Percentiles rank a stretch among this genome's conserved stretches.
Conservation (phyloP, 30 jellyfish, hydroid and myxozoan genomes). For the Mastigias papua region DNA sequence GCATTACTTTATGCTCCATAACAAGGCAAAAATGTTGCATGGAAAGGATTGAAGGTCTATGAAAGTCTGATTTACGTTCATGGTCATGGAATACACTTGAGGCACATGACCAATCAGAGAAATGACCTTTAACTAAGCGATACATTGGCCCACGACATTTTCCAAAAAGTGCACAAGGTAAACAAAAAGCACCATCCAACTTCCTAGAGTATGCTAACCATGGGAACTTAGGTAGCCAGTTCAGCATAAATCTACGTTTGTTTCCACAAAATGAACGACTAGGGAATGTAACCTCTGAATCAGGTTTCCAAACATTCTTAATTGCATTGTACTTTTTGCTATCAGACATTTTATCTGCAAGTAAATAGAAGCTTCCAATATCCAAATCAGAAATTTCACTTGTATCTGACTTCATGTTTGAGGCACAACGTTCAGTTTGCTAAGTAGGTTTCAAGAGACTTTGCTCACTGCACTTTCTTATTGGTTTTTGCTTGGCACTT, state of each 20-base stretch:
- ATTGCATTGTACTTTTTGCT: background rate
- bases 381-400: background rate
- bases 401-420: background rate
- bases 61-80: background rate
- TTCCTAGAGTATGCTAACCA: background rate
- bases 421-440: background rate
- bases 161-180: background rate
- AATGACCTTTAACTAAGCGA: conserved; percentile 2
- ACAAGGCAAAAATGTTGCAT: background rate
- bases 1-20: background rate
- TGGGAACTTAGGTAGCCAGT: background rate
- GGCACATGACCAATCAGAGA: conserved; percentile 35
- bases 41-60: background rate
- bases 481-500: background rate
- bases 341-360: background rate
- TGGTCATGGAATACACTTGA: background rate
- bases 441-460: background rate
- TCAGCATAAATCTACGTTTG: background rate
- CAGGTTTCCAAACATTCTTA: background rate
- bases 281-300: background rate
- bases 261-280: background rate
- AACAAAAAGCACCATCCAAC: background rate
- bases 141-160: too few species aligned
- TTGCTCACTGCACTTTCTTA: background rate
- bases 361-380: background rate